These are phyloP conservation scores for Danio albolineatus DNA, from an alignment of 2,797 vertebrate species.

Conservation along the genomic window DNA sequence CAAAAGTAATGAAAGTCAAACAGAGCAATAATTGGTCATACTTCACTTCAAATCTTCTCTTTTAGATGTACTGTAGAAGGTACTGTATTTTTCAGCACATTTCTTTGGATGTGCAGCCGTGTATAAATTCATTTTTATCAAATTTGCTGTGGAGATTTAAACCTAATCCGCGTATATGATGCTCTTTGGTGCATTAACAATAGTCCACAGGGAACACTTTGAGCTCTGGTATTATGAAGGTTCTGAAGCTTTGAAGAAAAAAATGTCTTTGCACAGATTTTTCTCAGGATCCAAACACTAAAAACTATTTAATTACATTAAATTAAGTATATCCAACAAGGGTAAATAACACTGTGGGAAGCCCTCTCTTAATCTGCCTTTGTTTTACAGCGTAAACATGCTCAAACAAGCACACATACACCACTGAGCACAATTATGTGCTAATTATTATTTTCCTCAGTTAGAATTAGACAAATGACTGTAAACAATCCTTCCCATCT, in stretches of 20 bases:
- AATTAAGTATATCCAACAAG: neutral
- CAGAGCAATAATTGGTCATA: slow-evolving; percentile 26
- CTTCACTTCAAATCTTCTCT: slow-evolving; percentile 15
- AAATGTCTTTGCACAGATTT: neutral
- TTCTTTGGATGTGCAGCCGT: slow-evolving; percentile 20
- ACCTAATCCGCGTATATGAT: slow-evolving; percentile 26
- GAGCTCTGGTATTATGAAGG: neutral
- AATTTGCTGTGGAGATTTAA: slow-evolving; percentile 37
- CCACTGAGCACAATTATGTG: neutral
- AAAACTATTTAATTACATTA: neutral
- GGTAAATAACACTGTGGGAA: neutral
- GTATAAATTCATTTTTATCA: slow-evolving; percentile 2
- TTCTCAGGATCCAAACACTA: neutral
- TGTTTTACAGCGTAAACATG: neutral
- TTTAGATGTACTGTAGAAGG: neutral
- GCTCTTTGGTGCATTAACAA: slow-evolving; percentile 27
- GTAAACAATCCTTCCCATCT: neutral
- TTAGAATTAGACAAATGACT: neutral
- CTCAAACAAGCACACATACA: neutral
- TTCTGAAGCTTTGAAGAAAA: slow-evolving; percentile 5
- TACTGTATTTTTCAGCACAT: slow-evolving; percentile 15
- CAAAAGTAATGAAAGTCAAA: slow-evolving; percentile 17
- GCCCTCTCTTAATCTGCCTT: neutral
- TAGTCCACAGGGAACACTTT: slow-evolving; percentile 17
- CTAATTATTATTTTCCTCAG: neutral